Evolutionary conservation across 2,797 vertebrate genomes (phyloP).

Genomic region (Morelia viridis): DNA sequence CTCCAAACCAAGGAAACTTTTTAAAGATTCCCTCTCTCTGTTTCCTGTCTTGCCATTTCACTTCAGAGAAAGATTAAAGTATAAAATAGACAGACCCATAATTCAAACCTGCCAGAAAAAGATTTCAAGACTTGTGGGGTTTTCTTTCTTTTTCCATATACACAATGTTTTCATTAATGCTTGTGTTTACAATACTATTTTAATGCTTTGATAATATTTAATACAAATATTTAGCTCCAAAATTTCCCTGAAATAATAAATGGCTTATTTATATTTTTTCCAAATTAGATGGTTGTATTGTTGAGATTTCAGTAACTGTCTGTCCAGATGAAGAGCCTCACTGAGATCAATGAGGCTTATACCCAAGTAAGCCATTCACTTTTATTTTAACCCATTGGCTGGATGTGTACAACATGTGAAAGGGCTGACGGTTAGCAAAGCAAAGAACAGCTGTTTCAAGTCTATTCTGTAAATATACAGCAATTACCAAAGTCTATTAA

Average conservation of each 20-base stretch:
- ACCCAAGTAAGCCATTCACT: not conserved
- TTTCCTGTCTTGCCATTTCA: conserved; percentile 40
- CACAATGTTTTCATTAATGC: not conserved
- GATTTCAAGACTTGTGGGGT: not conserved
- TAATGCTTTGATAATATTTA: not conserved
- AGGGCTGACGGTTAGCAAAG: not conserved
- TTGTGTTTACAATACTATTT: not conserved
- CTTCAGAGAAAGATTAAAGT: conserved; percentile 1
- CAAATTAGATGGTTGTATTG: not conserved
- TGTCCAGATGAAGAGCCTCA: not conserved
- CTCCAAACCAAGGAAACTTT: conserved; percentile 60
- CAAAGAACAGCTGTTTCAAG: not conserved
- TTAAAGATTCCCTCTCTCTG: conserved; percentile 55
- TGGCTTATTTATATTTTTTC: not conserved
- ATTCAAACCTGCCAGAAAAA: conserved; percentile 69
- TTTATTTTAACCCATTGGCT: not conserved
- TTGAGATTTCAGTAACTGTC: not conserved
- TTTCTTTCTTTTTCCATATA: not conserved
- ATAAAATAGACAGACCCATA: conserved; percentile 48
- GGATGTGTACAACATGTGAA: not conserved
- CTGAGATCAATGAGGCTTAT: not conserved
- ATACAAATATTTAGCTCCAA: not conserved
- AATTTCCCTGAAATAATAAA: not conserved
- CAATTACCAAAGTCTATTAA: not conserved
- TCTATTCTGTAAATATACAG: not conserved